Evolutionary conservation across 2,888 invertebrate species (phyloP).

Genomic region (Cantharis nigra): DNA sequence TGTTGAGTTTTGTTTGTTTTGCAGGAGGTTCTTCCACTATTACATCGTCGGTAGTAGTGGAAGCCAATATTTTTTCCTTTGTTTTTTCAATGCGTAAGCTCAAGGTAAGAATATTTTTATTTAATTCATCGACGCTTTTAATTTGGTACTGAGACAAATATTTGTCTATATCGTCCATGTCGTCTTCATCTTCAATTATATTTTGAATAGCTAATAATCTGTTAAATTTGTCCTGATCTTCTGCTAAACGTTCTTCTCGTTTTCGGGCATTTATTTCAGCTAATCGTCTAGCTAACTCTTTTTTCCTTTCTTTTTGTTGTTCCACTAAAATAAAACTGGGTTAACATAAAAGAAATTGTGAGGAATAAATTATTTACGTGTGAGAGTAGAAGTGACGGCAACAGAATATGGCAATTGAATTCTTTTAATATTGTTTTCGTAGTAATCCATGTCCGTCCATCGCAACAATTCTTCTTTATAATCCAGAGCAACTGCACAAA

Average conservation of each 20-base stretch:
- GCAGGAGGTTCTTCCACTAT: slow-evolving; percentile 51
- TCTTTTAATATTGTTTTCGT: slow-evolving; percentile 79
- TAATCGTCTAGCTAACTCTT: slow-evolving; percentile 81
- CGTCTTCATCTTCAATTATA: slow-evolving; percentile 74
- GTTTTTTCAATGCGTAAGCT: slow-evolving; percentile 77
- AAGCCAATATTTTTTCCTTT: slow-evolving; percentile 74
- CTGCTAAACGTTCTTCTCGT: slow-evolving; percentile 82
- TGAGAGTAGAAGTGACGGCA: slow-evolving; percentile 65
- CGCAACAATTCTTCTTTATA: slow-evolving; percentile 78
- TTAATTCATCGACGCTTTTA: slow-evolving; percentile 77
- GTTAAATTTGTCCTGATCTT: slow-evolving; percentile 85
- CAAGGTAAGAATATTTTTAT: slow-evolving; percentile 71
- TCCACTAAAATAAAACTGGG: slow-evolving; percentile 59
- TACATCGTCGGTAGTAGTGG: slow-evolving; percentile 68
- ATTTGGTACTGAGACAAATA: slow-evolving; percentile 77
- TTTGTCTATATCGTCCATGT: slow-evolving; percentile 60
- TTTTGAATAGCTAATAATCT: slow-evolving; percentile 78
- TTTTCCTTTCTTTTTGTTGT: slow-evolving; percentile 84
- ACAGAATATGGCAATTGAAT: slow-evolving; percentile 84
- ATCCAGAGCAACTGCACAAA: slow-evolving; percentile 77
- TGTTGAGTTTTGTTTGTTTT: slow-evolving; percentile 56
- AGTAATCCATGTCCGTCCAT: slow-evolving; percentile 83
- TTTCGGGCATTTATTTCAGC: slow-evolving; percentile 90
- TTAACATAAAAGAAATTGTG: neutral
- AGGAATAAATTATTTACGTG: slow-evolving; percentile 54